Evolutionary conservation across 1,140 invertebrate species (phyloP), one percentile per base, ranked within the genome.

Genomic region (Formica exsecta): DNA sequence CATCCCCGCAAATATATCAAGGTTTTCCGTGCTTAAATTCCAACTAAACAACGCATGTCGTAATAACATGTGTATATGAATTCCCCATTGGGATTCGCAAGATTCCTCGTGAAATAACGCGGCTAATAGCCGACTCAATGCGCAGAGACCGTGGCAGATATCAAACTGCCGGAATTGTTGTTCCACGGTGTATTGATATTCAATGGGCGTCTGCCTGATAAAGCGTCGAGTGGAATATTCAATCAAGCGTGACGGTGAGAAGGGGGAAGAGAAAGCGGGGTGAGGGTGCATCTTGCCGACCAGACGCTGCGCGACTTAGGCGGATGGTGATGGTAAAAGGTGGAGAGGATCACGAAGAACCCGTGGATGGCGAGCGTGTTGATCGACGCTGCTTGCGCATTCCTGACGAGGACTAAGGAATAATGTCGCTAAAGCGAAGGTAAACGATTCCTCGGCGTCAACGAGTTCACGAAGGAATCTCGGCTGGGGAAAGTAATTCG

Each of bases 151-250:
- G 16, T 32, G 51, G 90, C 88, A 92, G 74, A 89, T 85, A 89
- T 89, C 85, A 54, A 85, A 61, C 85, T 38, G 51, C 36, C 80
- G 68, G 84, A 86, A 89, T 89, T 81, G 70, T 85, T 68, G 88
- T 76, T 85, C 71, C 85, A 64, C 22, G 70, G 71, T 90, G 86
- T 92, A 94, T 94, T 92, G 93, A 89, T 91, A 95, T 95, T 94
- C 94, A 92, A 80, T 77, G 80, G 85, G 89, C 91, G 93, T 92
- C 86, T 88, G 83, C 80, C 86, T 92, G 93, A 95, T 94, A 94
- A 94, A 92, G 90, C 93, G 90, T 90, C 89, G 92, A 92, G 91
- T 89, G 89, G 94, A 94, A 94, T 95, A 94, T 94, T 94, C 92
- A 94, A 94, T 94, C 92, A 93, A 91, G 87, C 79, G 84, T 91